Base-by-base conservation (phyloP, 2,113 vertebrate genomes). In the Macrotus californicus region DNA sequence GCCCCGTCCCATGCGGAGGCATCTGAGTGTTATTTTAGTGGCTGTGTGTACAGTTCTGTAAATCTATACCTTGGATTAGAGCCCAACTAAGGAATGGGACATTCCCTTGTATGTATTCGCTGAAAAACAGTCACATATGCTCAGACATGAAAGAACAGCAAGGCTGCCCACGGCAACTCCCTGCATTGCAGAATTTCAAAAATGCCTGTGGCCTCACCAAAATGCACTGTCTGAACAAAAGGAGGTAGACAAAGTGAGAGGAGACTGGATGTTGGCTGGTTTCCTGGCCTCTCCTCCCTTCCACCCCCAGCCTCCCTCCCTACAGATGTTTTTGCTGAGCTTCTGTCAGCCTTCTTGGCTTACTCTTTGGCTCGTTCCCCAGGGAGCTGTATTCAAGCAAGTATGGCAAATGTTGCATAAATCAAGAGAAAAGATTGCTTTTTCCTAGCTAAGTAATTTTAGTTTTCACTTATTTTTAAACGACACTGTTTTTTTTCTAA, bases 31-130 rank as follows among this genome's bases (percentile, higher is more conserved):
- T 89, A 54, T 76, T 81, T 87, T 52, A 54, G 89, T 70, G 89
- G 43, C 69, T 82, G 29, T 91, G 76, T 84, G 56, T 19, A n/a
- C 73, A 84, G 56, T 69, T 95, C 90, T 95, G 86, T 84, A 91
- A 70, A 86, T 64, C 73, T 93, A 52, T 26, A 48, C 54, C 46
- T 84, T 91, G 89, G 90, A 67, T 81, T 50, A 77, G 66, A 93
- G 87, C 80, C 87, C 64, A 83, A 67, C 67, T 29, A 56, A 69
- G 89, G 69, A 79, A n/a, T 43, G 22, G 59, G 82, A 85, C 80
- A 34, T 82, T 86, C 43, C 34, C 43, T 79, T 69, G 84, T 29
- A 83, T 29, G 39, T 61, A 83, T 52, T 90, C 64, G 41, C 56
- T 91, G 54, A 89, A 93, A 89, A 89, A 46, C 43, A 21, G 52